Base-by-base conservation (phyloP, 1,140 invertebrate species). In the Anthonomus grandis region DNA sequence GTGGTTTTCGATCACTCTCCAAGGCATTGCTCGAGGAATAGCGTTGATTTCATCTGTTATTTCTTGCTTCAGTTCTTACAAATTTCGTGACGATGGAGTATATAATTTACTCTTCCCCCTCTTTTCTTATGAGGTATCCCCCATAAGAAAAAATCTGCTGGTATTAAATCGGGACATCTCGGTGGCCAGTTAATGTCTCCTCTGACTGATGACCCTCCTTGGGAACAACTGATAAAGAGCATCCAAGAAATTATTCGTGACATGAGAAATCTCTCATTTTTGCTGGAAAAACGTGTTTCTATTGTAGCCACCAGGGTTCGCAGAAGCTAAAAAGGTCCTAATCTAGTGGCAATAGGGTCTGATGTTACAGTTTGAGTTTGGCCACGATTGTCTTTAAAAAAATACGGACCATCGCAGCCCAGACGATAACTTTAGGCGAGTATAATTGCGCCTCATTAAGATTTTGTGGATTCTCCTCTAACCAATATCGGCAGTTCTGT, bases 401-500 rank as follows among this genome's bases (percentile, higher is more conserved):
- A 55, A 60, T 25, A 60, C 21, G 41, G 38, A 19, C 48, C 31
- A 31, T 31, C 5, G 19, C 45, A 57, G 3, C 23, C 57, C 57
- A 60, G 34, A 48, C 42, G 24, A 49, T 27, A 3, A 58, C 41
- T 57, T 52, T 52, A 13, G 21, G 6, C 5, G 27, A 6, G 24
- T 52, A 21, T 13, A 52, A 34, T 2, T 34, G 50, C 37, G 2
- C 10, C 27, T 52, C 36, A 42, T 44, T 21, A 13, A 60, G 22
- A 31, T 22, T 21, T 31, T 34, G 21, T 19, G 27, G 42, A 17
- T 60, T 60, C 3, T 57, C n/a, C 17, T 34, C 51, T 42, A 17
- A 24, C 55, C 55, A 56, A 31, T 53, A 56, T 31, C 49, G 44
- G 23, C 53, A 56, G 49, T 56, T 27, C 56, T 56, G 53, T 31